Conservation (phyloP, 2,113 vertebrate species). For the Caracal caracal region DNA sequence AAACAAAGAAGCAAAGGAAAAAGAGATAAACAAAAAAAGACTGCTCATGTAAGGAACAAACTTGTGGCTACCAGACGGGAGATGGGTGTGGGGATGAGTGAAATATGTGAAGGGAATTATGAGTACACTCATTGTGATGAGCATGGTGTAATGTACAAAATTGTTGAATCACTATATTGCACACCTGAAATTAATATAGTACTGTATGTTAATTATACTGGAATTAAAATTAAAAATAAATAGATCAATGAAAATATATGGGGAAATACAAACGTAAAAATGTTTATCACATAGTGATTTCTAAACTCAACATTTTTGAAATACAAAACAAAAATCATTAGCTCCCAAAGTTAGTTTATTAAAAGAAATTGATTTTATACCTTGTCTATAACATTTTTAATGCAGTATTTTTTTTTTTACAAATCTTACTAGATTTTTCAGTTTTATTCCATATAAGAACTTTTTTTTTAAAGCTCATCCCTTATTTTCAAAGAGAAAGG, state of each 20-base stretch:
- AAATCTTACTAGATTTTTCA: constrained; percentile 33
- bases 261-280: constrained; percentile 63
- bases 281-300: constrained; percentile 42
- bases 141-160: neutral
- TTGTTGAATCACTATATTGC: neutral
- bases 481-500: too few species aligned
- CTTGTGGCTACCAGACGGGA: neutral
- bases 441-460: neutral
- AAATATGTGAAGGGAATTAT: neutral
- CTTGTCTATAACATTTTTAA: constrained; percentile 17
- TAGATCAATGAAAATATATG: constrained; percentile 4
- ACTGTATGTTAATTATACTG: neutral
- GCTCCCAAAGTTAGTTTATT: neutral
- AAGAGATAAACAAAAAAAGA: neutral
- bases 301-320: constrained; percentile 48
- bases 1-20: neutral
- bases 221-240: neutral
- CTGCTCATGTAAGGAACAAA: neutral
- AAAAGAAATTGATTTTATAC: constrained; percentile 54
- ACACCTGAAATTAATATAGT: neutral
- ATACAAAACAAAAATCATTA: constrained; percentile 58
- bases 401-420: constrained; percentile 16
- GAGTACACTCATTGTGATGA: neutral
- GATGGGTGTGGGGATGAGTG: neutral
- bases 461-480: neutral